Base-by-base conservation (phyloP, 2,888 invertebrate species). In the Aporophyla nigra region DNA sequence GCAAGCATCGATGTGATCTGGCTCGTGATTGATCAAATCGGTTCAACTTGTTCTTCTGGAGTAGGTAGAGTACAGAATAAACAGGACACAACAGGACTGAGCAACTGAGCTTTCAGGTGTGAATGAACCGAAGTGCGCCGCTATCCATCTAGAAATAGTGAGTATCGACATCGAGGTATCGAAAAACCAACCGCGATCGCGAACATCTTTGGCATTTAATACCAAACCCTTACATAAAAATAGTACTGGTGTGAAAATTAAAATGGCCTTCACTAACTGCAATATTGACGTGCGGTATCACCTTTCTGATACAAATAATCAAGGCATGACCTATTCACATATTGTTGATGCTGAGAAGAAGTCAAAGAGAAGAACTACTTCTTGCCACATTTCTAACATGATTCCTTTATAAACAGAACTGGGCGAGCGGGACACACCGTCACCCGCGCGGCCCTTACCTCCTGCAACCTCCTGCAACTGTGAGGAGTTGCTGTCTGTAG, bases 401-500 rank as follows among this genome's bases (percentile, higher is more conserved):
- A 0, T n/a, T 9, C 0, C 2, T 71, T 54, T 49, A 58, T 53
- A 3, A 76, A 83, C 93, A 97, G 97, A 97, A 90, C 88, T 96
- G 90, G 97, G 97, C 59, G 97, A 97, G 86, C 93, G 97, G 40
- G 96, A 96, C 66, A 97, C 97, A 12, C 97, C 97, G 12, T 97
- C 96, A 1, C 97, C 96, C 6, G 95, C 94, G 82, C 93, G 95
- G 79, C 95, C 95, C 5, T 90, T 93, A 33, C 95, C 94, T 5
- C 96, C 96, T 14, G 93, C 94, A 74, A 97, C 97, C 82, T 97
- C 97, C 58, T 98, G 98, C 95, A 98, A 98, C 92, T 98, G 98
- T 94, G 98, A 98, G 92, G 98, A 98, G 91, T 96, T 99, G 82
- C 97, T 98, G 86, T 97, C 98, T 83, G 98, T 99, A 75, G 98